Evolutionary conservation across 2,888 invertebrate species (phyloP).

Genomic region (Ornithoptera alexandrae): DNA sequence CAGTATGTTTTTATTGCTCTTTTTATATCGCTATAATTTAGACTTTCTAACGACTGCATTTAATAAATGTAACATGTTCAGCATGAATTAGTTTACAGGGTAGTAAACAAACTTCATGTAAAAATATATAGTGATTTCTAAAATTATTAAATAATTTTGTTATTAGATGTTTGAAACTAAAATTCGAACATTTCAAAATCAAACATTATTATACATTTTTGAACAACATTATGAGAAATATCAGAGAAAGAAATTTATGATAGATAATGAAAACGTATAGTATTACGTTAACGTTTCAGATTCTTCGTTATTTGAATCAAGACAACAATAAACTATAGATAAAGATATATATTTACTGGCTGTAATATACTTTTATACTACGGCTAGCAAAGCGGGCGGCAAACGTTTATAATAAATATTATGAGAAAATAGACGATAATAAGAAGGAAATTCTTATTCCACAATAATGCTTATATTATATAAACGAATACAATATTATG

Average conservation of each 20-base stretch:
- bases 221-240: neutral
- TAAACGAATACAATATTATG: no score
- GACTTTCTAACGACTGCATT: neutral
- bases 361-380: no score
- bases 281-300: neutral
- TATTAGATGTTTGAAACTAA: neutral
- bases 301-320: no score
- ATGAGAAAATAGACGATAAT: no score
- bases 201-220: neutral
- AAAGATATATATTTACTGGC: no score
- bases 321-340: no score
- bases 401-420: no score
- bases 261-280: neutral
- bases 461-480: no score
- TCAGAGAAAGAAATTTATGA: neutral
- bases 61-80: neutral
- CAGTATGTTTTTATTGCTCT: neutral
- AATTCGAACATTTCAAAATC: neutral
- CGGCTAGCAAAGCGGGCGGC: no score
- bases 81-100: neutral
- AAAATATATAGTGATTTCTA: neutral
- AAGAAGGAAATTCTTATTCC: no score
- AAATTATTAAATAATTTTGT: neutral
- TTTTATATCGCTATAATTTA: neutral
- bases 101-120: no score